Percentiles rank a stretch among this genome's conserved stretches.
Evolutionary conservation across 2,113 vertebrate genomes (phyloP).

Genomic region (Neoarius graeffei): DNA sequence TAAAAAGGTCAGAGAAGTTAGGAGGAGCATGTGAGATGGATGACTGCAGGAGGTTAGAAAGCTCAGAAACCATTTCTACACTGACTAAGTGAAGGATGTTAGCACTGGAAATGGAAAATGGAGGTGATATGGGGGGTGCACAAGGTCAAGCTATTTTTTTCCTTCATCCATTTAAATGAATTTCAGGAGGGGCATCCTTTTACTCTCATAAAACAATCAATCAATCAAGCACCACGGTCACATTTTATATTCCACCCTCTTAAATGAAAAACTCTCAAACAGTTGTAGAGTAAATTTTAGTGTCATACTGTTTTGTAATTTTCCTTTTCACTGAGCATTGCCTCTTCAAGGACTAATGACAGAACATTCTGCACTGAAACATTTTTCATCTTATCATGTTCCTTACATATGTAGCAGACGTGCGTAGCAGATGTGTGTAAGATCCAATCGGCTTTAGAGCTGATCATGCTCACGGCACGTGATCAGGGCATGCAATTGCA

Average conservation of each 20-base stretch:
- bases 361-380: too few species aligned
- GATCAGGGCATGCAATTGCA: too few species aligned
- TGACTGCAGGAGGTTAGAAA: background rate
- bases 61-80: conserved; percentile 18
- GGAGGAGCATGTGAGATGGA: background rate
- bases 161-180: conserved; percentile 38
- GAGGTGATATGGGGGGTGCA: background rate
- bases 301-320: too few species aligned
- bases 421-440: too few species aligned
- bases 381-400: too few species aligned
- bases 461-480: too few species aligned
- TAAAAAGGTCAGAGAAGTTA: conserved; percentile 16
- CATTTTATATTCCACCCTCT: conserved; percentile 65
- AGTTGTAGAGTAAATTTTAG: background rate
- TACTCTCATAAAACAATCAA: conserved; percentile 56
- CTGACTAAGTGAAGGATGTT: background rate
- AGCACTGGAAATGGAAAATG: background rate
- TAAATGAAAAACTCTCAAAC: conserved; percentile 59
- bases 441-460: too few species aligned
- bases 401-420: too few species aligned
- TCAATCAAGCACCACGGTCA: conserved; percentile 57
- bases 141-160: conserved; percentile 25
- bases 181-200: conserved; percentile 36
- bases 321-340: too few species aligned
- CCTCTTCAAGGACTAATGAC: too few species aligned